A percentile compares a stretch with the other conserved stretches of the same genome.
These are phyloP conservation scores for Colossoma macropomum DNA, from an alignment of 2,113 vertebrate species.

Conservation along the genomic window DNA sequence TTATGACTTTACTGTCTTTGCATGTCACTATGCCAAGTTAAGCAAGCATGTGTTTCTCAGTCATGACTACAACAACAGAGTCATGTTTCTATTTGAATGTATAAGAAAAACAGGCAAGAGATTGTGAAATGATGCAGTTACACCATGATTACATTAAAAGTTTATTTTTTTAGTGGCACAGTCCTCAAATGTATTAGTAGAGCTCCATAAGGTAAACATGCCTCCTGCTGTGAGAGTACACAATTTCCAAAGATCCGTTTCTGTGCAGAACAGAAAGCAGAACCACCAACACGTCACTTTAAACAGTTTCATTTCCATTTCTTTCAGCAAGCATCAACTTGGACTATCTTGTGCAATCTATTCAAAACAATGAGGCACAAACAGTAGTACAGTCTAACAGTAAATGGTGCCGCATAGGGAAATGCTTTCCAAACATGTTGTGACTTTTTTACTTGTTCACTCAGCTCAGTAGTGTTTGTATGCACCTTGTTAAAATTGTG, in stretches of 20 bases:
- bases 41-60: background rate
- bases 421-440: background rate
- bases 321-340: background rate
- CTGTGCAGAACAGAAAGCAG: slow-evolving; percentile 42
- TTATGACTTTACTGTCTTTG: background rate
- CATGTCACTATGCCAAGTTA: background rate
- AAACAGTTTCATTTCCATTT: slow-evolving; percentile 44
- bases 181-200: background rate
- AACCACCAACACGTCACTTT: slow-evolving; percentile 24
- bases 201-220: background rate
- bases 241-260: background rate
- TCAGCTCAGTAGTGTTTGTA: background rate
- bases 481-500: too few relatives aligned
- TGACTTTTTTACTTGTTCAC: too few relatives aligned
- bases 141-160: background rate
- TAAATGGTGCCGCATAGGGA: background rate
- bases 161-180: background rate
- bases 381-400: background rate
- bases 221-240: background rate
- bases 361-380: background rate
- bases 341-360: background rate
- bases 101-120: background rate
- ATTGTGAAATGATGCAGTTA: background rate
- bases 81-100: background rate
- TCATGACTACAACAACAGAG: background rate